A percentile compares a stretch with the other conserved stretches of the same genome.
These are phyloP conservation scores for Lissonota sp. DNA, from an alignment of 2,888 invertebrate genomes.

Conservation along the genomic window DNA sequence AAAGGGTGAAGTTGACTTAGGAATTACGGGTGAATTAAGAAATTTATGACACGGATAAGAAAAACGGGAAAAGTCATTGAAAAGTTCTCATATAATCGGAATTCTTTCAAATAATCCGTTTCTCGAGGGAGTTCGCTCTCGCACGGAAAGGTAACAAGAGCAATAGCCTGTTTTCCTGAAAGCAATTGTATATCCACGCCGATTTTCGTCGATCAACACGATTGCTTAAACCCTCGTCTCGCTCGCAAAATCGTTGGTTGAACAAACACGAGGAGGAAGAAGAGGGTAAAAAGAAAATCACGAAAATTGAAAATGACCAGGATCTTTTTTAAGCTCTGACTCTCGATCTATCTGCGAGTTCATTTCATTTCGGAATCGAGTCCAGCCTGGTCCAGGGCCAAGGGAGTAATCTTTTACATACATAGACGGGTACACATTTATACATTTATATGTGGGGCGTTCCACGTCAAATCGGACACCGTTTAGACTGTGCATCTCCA, in stretches of 20 bases:
- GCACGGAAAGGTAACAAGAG: background rate
- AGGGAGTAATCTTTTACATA: constrained; percentile 30
- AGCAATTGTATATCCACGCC: too few species aligned
- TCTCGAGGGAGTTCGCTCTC: background rate
- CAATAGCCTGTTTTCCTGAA: background rate
- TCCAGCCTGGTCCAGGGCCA: constrained; percentile 31
- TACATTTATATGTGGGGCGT: too few species aligned
- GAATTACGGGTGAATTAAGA: too few species aligned
- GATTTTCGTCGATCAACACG: constrained; percentile 18
- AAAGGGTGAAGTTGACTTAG: too few species aligned
- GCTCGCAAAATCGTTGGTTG: background rate
- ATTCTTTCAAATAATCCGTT: background rate
- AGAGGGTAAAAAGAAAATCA: background rate
- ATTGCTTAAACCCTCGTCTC: background rate
- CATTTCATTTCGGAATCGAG: constrained; percentile 5
- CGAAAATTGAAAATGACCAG: background rate
- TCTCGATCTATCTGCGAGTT: background rate
- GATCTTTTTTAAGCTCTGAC: background rate
- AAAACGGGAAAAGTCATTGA: background rate
- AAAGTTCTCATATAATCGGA: background rate
- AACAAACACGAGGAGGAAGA: background rate
- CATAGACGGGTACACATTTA: background rate
- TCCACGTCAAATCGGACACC: too few species aligned
- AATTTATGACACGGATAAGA: background rate
- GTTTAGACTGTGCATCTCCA: too few species aligned